These are phyloP conservation scores for Zeugodacus cucurbitae DNA, from an alignment of 1,140 invertebrate genomes.

Conservation along the genomic window DNA sequence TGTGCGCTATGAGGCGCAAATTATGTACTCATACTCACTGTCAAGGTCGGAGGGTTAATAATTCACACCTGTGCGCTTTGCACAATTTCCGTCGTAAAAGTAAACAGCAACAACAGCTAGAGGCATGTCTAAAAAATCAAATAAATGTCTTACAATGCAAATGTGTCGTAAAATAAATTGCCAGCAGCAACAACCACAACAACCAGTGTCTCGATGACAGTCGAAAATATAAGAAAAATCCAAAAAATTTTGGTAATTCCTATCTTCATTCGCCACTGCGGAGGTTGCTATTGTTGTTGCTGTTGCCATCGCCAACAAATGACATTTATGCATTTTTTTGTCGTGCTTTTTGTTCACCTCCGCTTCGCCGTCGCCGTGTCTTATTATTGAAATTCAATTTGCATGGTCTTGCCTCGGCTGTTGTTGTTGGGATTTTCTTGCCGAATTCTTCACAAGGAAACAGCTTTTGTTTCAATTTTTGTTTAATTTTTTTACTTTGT, in stretches of 20 bases:
- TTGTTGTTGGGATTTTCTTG: not conserved
- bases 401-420: not conserved
- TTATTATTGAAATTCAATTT: conserved; percentile 1
- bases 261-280: not conserved
- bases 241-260: not conserved
- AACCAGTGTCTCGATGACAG: not conserved
- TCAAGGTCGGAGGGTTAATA: conserved; percentile 35
- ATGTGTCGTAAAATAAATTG: conserved; percentile 11
- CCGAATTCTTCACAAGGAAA: conserved; percentile 19
- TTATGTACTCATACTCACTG: not conserved
- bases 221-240: not conserved
- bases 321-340: not conserved
- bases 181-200: not conserved
- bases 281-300: not conserved
- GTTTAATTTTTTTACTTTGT: not conserved
- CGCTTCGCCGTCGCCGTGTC: not conserved
- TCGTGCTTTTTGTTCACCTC: not conserved
- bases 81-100: conserved; percentile 10
- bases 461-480: not conserved
- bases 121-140: not conserved
- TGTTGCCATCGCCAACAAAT: not conserved
- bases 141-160: not conserved
- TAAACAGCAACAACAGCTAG: not conserved
- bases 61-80: conserved; percentile 32
- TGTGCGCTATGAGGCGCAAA: not conserved